phyloP scores from a whole-genome alignment of 2,113 vertebrate species.

The Sapajus apella region DNA sequence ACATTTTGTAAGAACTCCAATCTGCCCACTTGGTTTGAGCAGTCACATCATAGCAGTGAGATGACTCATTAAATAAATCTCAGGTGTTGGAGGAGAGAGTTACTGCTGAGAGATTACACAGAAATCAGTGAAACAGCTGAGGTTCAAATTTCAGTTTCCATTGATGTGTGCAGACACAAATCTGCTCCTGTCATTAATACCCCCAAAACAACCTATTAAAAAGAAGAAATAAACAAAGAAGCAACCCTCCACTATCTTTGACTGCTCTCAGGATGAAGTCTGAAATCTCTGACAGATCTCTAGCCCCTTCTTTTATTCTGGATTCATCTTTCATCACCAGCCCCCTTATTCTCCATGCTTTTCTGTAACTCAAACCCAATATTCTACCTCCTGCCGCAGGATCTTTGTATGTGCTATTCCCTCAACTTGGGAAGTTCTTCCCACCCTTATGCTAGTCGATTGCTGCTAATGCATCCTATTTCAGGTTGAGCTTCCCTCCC shows the following conservation, averaged over 20 bases:
- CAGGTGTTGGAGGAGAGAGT: conserved; percentile 49
- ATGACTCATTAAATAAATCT: conserved; percentile 39
- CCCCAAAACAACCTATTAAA: neutral
- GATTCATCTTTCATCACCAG: neutral
- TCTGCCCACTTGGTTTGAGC: neutral
- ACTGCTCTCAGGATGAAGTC: neutral
- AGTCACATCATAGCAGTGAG: neutral
- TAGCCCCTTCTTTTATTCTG: neutral
- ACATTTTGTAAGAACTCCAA: neutral
- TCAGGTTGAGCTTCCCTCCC: neutral
- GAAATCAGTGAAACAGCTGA: conserved; percentile 57
- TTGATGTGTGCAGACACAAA: neutral
- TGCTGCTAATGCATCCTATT: neutral
- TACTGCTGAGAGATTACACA: conserved; percentile 21
- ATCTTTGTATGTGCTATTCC: neutral
- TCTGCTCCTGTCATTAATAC: neutral
- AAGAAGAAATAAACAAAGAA: neutral
- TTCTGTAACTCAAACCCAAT: neutral
- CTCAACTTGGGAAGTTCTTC: neutral
- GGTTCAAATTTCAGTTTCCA: conserved; percentile 20
- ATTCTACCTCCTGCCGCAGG: neutral
- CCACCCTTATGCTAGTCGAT: neutral
- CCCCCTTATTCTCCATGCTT: fast-evolving
- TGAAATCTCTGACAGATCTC: neutral
- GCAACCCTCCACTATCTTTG: neutral